These are phyloP conservation scores for Monoplex corrugatus DNA, from an alignment of 2,888 invertebrate species.

Conservation along the genomic window DNA sequence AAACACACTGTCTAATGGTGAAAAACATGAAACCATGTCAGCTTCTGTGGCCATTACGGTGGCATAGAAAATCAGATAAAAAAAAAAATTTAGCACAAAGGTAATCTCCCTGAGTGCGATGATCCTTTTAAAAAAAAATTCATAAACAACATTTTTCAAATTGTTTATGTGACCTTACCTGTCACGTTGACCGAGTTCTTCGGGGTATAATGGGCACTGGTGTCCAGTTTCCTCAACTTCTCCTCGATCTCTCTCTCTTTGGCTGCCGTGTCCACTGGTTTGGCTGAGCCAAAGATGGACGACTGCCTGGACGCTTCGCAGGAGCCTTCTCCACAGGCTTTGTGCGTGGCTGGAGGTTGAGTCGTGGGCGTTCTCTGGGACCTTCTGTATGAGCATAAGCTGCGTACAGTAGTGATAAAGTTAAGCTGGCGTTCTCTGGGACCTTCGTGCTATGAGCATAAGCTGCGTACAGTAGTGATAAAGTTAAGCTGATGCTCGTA, in stretches of 20 bases:
- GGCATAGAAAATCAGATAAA: too few relatives aligned
- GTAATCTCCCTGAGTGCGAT: too few relatives aligned
- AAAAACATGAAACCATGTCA: too few relatives aligned
- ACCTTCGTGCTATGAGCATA: constrained; percentile 47
- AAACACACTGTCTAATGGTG: too few relatives aligned
- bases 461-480: neutral
- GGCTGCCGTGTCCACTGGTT: constrained; percentile 96
- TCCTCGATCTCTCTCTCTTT: constrained; percentile 95
- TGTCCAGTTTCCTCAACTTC: constrained; percentile 50
- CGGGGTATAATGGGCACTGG: neutral
- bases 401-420: too few relatives aligned
- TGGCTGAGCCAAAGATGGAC: constrained; percentile 95
- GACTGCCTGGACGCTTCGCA: constrained; percentile 77
- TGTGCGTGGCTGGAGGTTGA: constrained; percentile 91
- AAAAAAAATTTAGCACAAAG: too few relatives aligned
- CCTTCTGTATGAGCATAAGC: constrained; percentile 47
- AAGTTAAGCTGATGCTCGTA: too few relatives aligned
- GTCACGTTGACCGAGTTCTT: neutral
- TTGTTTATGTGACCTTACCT: too few relatives aligned
- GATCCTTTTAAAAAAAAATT: too few relatives aligned
- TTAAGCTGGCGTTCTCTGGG: constrained; percentile 86
- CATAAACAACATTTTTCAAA: too few relatives aligned
- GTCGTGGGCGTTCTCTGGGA: constrained; percentile 87
- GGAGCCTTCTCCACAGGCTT: constrained; percentile 85
- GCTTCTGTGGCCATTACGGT: too few relatives aligned